Conservation (phyloP, 1,140 invertebrate genomes). For the Trachymyrmex septentrionalis region DNA sequence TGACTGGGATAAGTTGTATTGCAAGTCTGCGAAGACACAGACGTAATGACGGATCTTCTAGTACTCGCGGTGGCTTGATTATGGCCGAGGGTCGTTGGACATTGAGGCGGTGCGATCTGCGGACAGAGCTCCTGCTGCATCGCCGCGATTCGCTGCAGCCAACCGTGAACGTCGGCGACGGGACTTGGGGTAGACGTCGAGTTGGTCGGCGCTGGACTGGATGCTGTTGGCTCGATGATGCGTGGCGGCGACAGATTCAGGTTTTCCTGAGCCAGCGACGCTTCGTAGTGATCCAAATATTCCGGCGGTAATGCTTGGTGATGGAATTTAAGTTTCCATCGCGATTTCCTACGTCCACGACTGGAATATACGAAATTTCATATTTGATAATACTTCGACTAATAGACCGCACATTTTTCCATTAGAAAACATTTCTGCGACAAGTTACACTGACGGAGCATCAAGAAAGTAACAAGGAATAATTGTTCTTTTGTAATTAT, state of each 20-base stretch:
- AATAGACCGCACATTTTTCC: not conserved
- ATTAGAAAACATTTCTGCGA: not conserved
- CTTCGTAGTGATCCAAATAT: conserved; percentile 93
- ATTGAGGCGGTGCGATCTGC: conserved; percentile 59
- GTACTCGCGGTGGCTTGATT: conserved; percentile 51
- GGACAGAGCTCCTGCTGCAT: conserved; percentile 88
- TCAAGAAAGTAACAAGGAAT: not conserved
- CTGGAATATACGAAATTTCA: conserved; percentile 75
- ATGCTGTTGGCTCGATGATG: conserved; percentile 65
- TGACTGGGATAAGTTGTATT: conserved; percentile 63
- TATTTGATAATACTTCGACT: not conserved
- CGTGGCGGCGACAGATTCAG: conserved; percentile 77
- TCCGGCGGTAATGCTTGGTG: conserved; percentile 93
- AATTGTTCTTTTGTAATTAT: not conserved
- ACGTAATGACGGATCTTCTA: conserved; percentile 81
- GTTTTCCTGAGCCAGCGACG: conserved; percentile 88
- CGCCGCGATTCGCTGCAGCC: conserved; percentile 91
- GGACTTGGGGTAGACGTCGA: conserved; percentile 83
- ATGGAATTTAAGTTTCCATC: conserved; percentile 93
- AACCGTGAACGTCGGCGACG: conserved; percentile 88
- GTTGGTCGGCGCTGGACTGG: conserved; percentile 77
- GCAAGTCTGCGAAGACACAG: conserved; percentile 75
- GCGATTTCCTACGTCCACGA: conserved; percentile 89
- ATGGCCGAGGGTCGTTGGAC: conserved; percentile 33
- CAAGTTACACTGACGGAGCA: not conserved